Conservation (phyloP, 2,113 vertebrate genomes). For the Jaculus jaculus region DNA sequence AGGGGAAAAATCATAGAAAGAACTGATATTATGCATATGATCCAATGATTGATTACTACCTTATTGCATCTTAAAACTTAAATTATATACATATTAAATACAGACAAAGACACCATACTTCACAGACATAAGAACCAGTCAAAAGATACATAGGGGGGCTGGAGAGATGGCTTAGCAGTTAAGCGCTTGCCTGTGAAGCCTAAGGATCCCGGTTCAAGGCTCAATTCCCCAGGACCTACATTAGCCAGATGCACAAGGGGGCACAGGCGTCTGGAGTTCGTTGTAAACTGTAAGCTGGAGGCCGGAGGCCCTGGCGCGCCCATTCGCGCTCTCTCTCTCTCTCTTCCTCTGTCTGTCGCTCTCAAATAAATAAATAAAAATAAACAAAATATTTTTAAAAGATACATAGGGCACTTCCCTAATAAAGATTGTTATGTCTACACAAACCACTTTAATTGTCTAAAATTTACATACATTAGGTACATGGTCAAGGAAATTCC, state of each 20-base stretch:
- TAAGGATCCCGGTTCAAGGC: too few species aligned
- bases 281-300: too few species aligned
- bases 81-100: not conserved
- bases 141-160: not conserved
- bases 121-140: not conserved
- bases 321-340: too few species aligned
- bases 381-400: too few species aligned
- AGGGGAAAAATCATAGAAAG: not conserved
- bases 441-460: constrained; percentile 15
- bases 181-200: too few species aligned
- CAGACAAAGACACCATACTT: constrained; percentile 19
- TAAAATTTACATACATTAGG: constrained; percentile 21
- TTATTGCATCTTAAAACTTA: constrained; percentile 17
- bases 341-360: too few species aligned
- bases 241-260: too few species aligned
- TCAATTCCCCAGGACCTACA: too few species aligned
- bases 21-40: not conserved
- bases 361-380: too few species aligned
- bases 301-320: too few species aligned
- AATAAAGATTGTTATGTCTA: constrained; percentile 14
- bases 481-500: not conserved
- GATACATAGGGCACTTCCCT: not conserved
- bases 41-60: not conserved
- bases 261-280: too few species aligned
- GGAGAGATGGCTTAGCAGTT: too few species aligned